Conservation (phyloP, 2,888 invertebrate genomes). For the Cheilosia impressa region DNA sequence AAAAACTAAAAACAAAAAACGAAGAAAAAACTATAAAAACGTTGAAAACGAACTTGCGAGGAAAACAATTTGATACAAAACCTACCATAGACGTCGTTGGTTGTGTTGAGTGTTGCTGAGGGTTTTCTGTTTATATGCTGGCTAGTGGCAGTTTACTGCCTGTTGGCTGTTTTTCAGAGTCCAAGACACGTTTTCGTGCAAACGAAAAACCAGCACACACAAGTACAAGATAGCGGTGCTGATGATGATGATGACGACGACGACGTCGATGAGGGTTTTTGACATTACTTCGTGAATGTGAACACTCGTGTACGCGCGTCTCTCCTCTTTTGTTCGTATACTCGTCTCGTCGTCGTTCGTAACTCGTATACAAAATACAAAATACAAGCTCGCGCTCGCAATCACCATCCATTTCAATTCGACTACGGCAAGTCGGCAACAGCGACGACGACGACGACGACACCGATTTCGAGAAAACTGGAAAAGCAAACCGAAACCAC, state of each 20-base stretch:
- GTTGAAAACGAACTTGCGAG: conserved; percentile 44
- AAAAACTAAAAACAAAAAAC: too few relatives aligned
- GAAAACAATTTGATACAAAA: conserved; percentile 57
- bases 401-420: conserved; percentile 68
- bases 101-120: background rate
- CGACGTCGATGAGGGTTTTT: conserved; percentile 70
- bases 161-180: conserved; percentile 67
- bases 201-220: conserved; percentile 69
- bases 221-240: conserved; percentile 17
- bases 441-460: conserved; percentile 33
- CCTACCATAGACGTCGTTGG: background rate
- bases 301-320: conserved; percentile 62
- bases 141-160: conserved; percentile 34
- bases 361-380: conserved; percentile 36
- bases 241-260: conserved; percentile 86
- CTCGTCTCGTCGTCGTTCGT: conserved; percentile 41
- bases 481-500: conserved; percentile 41
- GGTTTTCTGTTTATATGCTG: conserved; percentile 19
- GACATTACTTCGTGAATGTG: conserved; percentile 67
- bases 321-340: conserved; percentile 51
- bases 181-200: conserved; percentile 73
- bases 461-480: conserved; percentile 63
- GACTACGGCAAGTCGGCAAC: conserved; percentile 20
- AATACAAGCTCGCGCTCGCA: conserved; percentile 64
- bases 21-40: conserved; percentile 29